Percentiles rank a stretch among this genome's conserved stretches.
Evolutionary conservation across 1,140 invertebrate species (phyloP).

Genomic region (Epicauta chinensis): DNA sequence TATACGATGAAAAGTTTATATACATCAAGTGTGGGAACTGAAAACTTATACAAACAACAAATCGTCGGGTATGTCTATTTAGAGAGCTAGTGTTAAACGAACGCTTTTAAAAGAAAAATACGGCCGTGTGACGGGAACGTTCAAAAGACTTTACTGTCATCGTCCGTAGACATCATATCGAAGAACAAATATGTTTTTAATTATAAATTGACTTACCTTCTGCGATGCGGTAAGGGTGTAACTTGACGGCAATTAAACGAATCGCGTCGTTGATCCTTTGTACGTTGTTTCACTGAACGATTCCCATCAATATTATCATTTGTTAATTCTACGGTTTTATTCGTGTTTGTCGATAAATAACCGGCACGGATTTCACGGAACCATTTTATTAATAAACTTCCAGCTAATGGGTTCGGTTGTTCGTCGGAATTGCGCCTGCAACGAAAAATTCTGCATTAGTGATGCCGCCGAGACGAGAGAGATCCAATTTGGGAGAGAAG

Average conservation of each 20-base stretch:
- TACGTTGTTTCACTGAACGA: not conserved
- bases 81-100: constrained; percentile 3
- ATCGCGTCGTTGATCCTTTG: not conserved
- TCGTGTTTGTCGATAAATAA: not conserved
- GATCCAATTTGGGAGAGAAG: too few relatives aligned
- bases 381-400: constrained; percentile 2
- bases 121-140: too few relatives aligned
- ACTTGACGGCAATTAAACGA: constrained; percentile 10
- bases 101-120: too few relatives aligned
- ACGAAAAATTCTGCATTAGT: too few relatives aligned
- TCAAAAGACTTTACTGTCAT: too few relatives aligned
- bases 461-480: too few relatives aligned
- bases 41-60: constrained; percentile 3
- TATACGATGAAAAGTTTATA: too few relatives aligned
- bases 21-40: too few relatives aligned
- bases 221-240: not conserved
- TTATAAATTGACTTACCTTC: constrained; percentile 3
- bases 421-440: not conserved
- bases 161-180: too few relatives aligned
- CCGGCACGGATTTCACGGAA: not conserved
- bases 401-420: not conserved
- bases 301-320: not conserved
- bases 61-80: not conserved
- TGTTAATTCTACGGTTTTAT: not conserved
- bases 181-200: too few relatives aligned